phyloP scores from a whole-genome alignment of 53 echinoderm and acorn worm genomes.

The Paracentrotus lividus region DNA sequence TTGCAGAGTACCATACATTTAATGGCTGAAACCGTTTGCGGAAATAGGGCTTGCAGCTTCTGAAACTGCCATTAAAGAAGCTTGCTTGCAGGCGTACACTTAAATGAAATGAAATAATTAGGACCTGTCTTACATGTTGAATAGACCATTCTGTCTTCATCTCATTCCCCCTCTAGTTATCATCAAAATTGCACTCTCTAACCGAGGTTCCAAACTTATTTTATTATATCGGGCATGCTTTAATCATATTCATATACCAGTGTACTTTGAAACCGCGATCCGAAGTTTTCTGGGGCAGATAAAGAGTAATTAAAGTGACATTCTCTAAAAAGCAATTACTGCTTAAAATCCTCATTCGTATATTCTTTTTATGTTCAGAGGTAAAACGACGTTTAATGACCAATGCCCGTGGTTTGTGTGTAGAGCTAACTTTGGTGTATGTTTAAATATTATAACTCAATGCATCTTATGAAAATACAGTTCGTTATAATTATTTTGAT shows the following conservation, averaged over 20 bases:
- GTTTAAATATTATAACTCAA: too few species aligned
- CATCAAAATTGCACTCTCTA: constrained; percentile 6
- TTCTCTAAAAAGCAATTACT: too few species aligned
- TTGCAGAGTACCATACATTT: too few species aligned
- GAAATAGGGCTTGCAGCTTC: neutral
- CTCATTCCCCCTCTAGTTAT: neutral
- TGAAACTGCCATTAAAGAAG: neutral
- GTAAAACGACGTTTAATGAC: too few species aligned
- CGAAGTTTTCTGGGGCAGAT: too few species aligned
- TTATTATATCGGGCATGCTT: neutral
- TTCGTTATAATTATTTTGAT: too few species aligned
- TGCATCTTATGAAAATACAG: too few species aligned
- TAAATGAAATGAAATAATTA: neutral
- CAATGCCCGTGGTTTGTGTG: too few species aligned
- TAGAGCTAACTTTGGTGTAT: too few species aligned
- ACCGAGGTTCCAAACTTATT: neutral
- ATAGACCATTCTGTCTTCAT: neutral
- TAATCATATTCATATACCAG: neutral
- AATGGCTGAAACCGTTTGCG: neutral
- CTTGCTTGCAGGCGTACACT: neutral
- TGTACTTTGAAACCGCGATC: neutral
- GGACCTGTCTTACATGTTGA: neutral
- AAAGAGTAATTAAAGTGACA: neutral
- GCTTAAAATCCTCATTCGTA: too few species aligned
- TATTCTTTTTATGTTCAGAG: too few species aligned